A percentile compares a stretch with the other conserved stretches of the same genome.
Conservation (phyloP, 2,888 invertebrate species). For the Cryptops parisi region DNA sequence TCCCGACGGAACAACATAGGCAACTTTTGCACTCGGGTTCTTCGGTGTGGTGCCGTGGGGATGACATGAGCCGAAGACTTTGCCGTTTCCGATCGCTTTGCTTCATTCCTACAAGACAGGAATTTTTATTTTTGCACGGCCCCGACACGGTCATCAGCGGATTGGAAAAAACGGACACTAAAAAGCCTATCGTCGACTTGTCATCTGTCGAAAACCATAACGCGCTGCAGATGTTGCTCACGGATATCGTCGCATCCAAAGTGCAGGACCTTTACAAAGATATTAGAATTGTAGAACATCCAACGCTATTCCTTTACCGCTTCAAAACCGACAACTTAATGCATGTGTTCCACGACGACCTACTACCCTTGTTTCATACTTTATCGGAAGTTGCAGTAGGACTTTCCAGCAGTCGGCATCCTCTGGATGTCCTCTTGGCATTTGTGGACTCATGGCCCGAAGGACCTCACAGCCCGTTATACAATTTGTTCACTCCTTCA, state of each 20-base stretch:
- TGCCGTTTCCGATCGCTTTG: slow-evolving; percentile 12
- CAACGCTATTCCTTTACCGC: slow-evolving; percentile 26
- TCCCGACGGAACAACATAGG: neutral
- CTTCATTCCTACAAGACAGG: neutral
- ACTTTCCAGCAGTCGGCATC: slow-evolving; percentile 20
- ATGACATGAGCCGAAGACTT: neutral
- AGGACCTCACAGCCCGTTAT: slow-evolving; percentile 28
- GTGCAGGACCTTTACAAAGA: neutral
- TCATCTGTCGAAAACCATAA: slow-evolving; percentile 11
- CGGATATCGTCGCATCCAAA: neutral
- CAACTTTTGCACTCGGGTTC: neutral
- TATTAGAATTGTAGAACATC: neutral
- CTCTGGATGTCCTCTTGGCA: slow-evolving; percentile 23
- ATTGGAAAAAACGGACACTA: neutral
- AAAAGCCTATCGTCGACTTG: slow-evolving; percentile 5
- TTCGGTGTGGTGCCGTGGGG: slow-evolving; percentile 16
- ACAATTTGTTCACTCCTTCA: slow-evolving; percentile 27
- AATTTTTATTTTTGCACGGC: slow-evolving; percentile 12
- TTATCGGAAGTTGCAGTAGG: slow-evolving; percentile 25
- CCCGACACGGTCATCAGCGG: slow-evolving; percentile 9
- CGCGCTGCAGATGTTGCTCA: neutral
- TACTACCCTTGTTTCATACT: slow-evolving; percentile 34
- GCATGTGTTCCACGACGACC: slow-evolving; percentile 40
- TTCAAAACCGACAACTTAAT: slow-evolving; percentile 40
- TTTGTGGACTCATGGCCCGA: slow-evolving; percentile 27